Evolutionary conservation across 2,113 vertebrate species (phyloP).

Genomic region (Silurus asotus): DNA sequence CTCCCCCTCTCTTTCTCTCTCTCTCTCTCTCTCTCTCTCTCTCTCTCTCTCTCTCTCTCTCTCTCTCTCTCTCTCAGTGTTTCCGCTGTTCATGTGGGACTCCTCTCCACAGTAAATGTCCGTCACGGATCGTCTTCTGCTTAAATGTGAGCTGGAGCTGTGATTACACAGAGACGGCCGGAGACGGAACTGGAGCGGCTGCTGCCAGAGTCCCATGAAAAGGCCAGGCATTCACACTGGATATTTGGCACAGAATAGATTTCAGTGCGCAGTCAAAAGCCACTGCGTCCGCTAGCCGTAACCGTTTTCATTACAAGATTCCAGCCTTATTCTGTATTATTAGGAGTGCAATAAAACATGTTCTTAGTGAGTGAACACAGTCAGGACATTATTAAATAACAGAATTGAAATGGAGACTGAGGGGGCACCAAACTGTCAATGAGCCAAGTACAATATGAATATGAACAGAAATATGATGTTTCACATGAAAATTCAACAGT

Average conservation of each 20-base stretch:
- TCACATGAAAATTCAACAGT: neutral
- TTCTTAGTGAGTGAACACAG: neutral
- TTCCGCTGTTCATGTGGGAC: conserved; percentile 69
- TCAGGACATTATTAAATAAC: neutral
- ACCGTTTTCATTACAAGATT: neutral
- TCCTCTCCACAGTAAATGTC: conserved; percentile 75
- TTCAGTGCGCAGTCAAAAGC: neutral
- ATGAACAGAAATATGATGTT: neutral
- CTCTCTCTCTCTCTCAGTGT: conserved; percentile 53
- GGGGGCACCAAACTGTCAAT: neutral
- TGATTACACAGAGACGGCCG: conserved; percentile 74
- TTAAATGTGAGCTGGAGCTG: conserved; percentile 73
- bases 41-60: conserved; percentile 41
- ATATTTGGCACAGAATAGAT: neutral
- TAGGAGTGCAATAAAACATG: neutral
- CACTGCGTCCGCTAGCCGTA: neutral
- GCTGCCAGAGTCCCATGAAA: conserved; percentile 58
- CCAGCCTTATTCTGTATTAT: neutral
- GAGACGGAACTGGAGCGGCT: conserved; percentile 58
- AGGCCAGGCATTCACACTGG: conserved; percentile 56
- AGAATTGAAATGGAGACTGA: neutral
- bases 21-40: conserved; percentile 52
- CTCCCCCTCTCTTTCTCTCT: conserved; percentile 53
- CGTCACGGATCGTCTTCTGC: conserved; percentile 76
- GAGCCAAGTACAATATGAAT: neutral